Base-by-base conservation (phyloP, 2,113 vertebrate species). In the Solea solea region DNA sequence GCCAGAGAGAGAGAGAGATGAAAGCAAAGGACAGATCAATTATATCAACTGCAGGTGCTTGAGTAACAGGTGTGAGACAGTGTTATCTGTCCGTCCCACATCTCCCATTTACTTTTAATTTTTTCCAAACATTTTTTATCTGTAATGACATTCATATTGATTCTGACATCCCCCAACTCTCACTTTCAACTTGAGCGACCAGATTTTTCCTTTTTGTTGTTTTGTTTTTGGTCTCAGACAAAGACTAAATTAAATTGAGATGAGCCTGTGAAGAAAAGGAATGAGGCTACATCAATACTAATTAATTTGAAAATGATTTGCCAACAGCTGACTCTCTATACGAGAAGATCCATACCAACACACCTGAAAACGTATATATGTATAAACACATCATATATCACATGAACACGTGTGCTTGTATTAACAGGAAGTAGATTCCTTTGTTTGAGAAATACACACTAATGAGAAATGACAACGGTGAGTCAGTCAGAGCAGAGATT, bases 81-180 rank as follows among this genome's bases (percentile, higher is more conserved):
- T 2, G 3, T 49, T 60, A 40, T 59, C 55, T 48, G 15, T 9
- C 2, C 21, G 0, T 11, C 5, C 13, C 10, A 7, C 10, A 45
- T 56, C 52, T 39, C 53, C 62, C 44, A 15, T n/a, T 62, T 65
- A n/a, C 27, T 71, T 59, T 56, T 67, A 10, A 3, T 51, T 56
- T 41, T 14, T 49, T 66, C 42, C 7, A 14, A 51, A 58, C 56
- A 68, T 62, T 56, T 56, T 55, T 78, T 8, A 42, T 64, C 41
- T 64, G 52, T 64, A 53, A 57, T 49, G 45, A 63, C 9, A 6
- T 65, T 27, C 7, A n/a, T 27, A 79, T 53, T 64, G 69, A 79
- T 66, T 53, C 7, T 70, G 53, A 34, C 44, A 50, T 34, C 12
- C 15, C 7, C 12, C 12, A 13, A 16, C 25, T 40, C 41, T 64